Conservation (phyloP, 30 jellyfish, hydroid and myxozoan genomes). For the Catostylus mosaicus region DNA sequence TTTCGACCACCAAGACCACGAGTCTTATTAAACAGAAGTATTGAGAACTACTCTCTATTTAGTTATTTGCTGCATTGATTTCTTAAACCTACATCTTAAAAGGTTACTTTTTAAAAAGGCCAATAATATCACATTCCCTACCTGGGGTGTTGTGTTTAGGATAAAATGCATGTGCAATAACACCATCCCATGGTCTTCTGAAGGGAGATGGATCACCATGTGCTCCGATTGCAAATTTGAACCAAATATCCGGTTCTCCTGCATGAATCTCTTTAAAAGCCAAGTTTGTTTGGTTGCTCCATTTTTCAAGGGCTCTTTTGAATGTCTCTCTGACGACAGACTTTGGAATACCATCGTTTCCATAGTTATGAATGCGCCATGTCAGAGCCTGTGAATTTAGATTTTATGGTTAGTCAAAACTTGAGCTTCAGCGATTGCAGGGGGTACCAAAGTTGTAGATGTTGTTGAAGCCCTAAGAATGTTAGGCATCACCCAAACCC, state of each 20-base stretch:
- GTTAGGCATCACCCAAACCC: too few species aligned
- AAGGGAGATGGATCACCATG: slow-evolving; percentile 92
- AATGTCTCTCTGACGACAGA: slow-evolving; percentile 53
- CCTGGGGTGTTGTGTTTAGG: slow-evolving; percentile 72
- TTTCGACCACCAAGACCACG: too few species aligned
- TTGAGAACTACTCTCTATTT: too few species aligned
- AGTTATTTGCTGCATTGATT: too few species aligned
- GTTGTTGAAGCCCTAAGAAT: too few species aligned
- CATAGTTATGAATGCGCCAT: slow-evolving; percentile 87
- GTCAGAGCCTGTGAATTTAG: slow-evolving; percentile 78
- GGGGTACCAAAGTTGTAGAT: too few species aligned
- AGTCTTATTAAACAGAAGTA: too few species aligned
- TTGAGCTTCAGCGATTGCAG: too few species aligned
- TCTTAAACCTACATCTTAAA: too few species aligned
- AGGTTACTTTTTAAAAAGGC: too few species aligned
- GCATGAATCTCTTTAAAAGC: slow-evolving; percentile 38
- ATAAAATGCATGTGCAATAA: slow-evolving; percentile 96
- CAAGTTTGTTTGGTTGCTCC: slow-evolving; percentile 85
- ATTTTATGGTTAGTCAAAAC: too few species aligned
- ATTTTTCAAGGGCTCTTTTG: slow-evolving; percentile 70
- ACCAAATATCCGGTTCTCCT: slow-evolving; percentile 84
- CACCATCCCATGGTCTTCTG: slow-evolving; percentile 87
- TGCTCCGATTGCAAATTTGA: slow-evolving; percentile 73
- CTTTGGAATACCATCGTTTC: slow-evolving; percentile 82
- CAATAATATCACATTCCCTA: slow-evolving; percentile 4